These are phyloP conservation scores for Lamprologus tigripictilis DNA, from an alignment of 2,113 vertebrate genomes.

Conservation along the genomic window DNA sequence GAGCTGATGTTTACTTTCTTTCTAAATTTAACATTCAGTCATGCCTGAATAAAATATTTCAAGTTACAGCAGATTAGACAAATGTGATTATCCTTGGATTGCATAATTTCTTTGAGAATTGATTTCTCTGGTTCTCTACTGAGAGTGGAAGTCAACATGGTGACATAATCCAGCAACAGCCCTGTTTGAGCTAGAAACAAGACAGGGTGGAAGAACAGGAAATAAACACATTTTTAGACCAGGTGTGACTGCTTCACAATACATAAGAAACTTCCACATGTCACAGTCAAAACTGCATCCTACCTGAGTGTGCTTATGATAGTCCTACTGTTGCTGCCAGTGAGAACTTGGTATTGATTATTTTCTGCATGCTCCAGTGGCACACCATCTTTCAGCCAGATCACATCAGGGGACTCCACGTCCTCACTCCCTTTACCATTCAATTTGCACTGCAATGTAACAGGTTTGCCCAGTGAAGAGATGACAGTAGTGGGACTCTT, in stretches of 20 bases:
- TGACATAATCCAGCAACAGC: neutral
- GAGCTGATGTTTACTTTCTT: neutral
- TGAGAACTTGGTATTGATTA: slow-evolving; percentile 75
- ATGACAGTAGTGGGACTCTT: slow-evolving; percentile 70
- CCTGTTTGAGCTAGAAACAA: neutral
- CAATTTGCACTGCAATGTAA: slow-evolving; percentile 69
- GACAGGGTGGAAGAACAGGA: neutral
- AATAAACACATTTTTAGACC: neutral
- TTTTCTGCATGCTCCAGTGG: slow-evolving; percentile 68
- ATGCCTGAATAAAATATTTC: neutral
- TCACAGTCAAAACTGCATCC: neutral
- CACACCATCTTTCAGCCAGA: slow-evolving; percentile 71
- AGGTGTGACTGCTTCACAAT: neutral
- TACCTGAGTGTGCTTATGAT: slow-evolving; percentile 65
- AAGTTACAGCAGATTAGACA: neutral
- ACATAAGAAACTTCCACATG: neutral
- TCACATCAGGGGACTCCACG: slow-evolving; percentile 73
- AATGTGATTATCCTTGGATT: neutral
- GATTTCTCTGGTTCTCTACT: neutral
- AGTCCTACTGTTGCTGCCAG: slow-evolving; percentile 69
- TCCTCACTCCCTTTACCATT: slow-evolving; percentile 40
- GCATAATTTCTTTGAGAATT: neutral
- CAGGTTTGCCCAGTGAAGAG: slow-evolving; percentile 75
- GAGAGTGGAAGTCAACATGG: neutral
- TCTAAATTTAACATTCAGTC: neutral